A percentile compares a stretch with the other conserved stretches of the same genome.
Evolutionary conservation across 2,888 invertebrate genomes (phyloP).

Genomic region (Sthenelais limicola): DNA sequence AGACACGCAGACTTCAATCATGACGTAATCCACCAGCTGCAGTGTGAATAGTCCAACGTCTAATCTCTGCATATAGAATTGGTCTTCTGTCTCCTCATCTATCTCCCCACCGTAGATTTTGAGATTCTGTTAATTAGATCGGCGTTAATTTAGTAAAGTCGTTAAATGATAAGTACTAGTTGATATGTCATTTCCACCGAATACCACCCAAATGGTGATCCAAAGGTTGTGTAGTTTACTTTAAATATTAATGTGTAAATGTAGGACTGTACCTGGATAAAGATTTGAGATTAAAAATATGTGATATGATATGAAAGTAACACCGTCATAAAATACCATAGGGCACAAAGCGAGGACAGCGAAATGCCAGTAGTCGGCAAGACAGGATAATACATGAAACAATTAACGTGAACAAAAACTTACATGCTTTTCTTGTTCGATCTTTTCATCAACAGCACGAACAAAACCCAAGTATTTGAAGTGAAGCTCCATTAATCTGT

Average conservation of each 20-base stretch:
- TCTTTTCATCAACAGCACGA: conserved; percentile 84
- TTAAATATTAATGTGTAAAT: too few relatives aligned
- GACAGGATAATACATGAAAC: not conserved
- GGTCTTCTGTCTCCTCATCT: conserved; percentile 86
- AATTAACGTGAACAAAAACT: conserved; percentile 46
- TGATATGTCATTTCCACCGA: too few relatives aligned
- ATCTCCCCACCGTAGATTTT: conserved; percentile 66
- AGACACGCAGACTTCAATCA: conserved; percentile 76
- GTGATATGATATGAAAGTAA: too few relatives aligned
- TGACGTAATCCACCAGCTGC: conserved; percentile 90
- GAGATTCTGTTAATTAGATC: conserved; percentile 60
- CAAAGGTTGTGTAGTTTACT: too few relatives aligned
- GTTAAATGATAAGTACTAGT: too few relatives aligned
- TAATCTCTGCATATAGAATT: conserved; percentile 88
- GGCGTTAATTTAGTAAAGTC: too few relatives aligned
- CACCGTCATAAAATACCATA: too few relatives aligned
- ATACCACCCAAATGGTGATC: too few relatives aligned
- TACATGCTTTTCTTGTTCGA: conserved; percentile 76
- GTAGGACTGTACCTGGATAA: too few relatives aligned
- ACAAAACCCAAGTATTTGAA: conserved; percentile 97
- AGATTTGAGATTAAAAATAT: too few relatives aligned
- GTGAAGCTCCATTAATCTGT: conserved; percentile 94
- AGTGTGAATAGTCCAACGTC: conserved; percentile 97
- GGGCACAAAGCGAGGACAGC: too few relatives aligned
- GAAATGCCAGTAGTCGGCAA: not conserved